Conservation (phyloP, 1,140 invertebrate genomes). For the Saxidomus purpurata region DNA sequence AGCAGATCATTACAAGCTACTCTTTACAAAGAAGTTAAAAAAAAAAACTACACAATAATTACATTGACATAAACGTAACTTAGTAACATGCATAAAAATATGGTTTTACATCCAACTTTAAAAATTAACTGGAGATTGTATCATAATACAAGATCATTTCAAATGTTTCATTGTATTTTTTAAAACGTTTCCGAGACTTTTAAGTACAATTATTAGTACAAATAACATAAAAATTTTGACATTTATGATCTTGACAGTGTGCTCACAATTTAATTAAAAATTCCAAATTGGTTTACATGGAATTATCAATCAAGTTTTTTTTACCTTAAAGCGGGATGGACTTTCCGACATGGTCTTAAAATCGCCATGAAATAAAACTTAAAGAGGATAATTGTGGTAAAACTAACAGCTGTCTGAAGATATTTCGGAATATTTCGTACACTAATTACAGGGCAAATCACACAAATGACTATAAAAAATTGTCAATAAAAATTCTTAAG, state of each 20-base stretch:
- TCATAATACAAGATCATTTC: not conserved
- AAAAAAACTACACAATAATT: no score
- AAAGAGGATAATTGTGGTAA: not conserved
- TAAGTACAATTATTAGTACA: not conserved
- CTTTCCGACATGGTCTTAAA: not conserved
- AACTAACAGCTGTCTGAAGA: not conserved
- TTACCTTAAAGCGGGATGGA: not conserved
- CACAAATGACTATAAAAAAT: not conserved
- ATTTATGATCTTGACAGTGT: not conserved
- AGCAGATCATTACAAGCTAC: no score
- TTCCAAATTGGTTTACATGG: not conserved
- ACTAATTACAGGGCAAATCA: not conserved
- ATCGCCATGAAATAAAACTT: not conserved
- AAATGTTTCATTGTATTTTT: not conserved
- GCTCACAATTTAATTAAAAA: conserved; percentile 10
- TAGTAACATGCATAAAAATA: no score
- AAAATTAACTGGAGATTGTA: no score
- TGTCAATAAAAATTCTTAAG: conserved; percentile 1
- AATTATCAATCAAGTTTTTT: not conserved
- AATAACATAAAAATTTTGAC: conserved; percentile 12
- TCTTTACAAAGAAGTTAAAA: no score
- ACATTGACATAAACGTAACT: no score
- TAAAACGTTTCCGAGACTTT: not conserved
- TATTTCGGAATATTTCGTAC: not conserved
- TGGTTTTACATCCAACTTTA: no score